Percentiles rank a stretch among this genome's conserved stretches.
Evolutionary conservation across 2,888 invertebrate species (phyloP).

Genomic region (Achlya flavicornis): DNA sequence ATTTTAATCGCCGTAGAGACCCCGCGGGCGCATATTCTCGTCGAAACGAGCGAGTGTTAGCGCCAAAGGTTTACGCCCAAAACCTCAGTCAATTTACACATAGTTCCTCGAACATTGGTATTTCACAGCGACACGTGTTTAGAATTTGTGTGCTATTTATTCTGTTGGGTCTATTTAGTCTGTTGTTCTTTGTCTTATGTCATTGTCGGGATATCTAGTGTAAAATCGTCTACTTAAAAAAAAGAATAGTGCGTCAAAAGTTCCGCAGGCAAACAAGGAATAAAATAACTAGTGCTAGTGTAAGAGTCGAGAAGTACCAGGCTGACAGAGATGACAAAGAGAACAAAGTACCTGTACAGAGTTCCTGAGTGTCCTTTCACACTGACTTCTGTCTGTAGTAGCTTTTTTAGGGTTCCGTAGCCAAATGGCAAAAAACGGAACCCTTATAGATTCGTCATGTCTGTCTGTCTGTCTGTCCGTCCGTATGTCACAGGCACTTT

Average conservation of each 20-base stretch:
- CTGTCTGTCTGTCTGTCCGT: no score
- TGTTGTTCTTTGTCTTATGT: neutral
- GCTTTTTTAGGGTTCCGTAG: conserved; percentile 26
- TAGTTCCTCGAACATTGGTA: conserved; percentile 6
- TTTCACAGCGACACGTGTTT: neutral
- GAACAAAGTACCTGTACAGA: conserved; percentile 44
- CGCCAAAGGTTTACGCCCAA: neutral
- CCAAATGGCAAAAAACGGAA: conserved; percentile 6
- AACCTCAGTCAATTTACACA: neutral
- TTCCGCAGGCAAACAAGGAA: conserved; percentile 47
- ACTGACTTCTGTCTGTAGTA: conserved; percentile 40
- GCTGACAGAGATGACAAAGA: conserved; percentile 63
- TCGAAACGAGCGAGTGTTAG: conserved; percentile 16
- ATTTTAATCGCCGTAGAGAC: conserved; percentile 53
- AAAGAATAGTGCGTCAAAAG: conserved; percentile 17
- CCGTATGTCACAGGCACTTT: no score
- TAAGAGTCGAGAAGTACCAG: conserved; percentile 54
- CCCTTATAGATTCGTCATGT: neutral
- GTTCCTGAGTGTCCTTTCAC: conserved; percentile 63
- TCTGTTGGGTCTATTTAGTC: neutral
- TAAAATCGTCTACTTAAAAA: conserved; percentile 14
- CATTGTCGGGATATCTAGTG: neutral
- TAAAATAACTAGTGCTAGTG: conserved; percentile 41
- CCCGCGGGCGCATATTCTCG: conserved; percentile 37
- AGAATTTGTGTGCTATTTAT: neutral